Base-by-base conservation (phyloP, 2,888 invertebrate species). In the Nymphalis polychloros region DNA sequence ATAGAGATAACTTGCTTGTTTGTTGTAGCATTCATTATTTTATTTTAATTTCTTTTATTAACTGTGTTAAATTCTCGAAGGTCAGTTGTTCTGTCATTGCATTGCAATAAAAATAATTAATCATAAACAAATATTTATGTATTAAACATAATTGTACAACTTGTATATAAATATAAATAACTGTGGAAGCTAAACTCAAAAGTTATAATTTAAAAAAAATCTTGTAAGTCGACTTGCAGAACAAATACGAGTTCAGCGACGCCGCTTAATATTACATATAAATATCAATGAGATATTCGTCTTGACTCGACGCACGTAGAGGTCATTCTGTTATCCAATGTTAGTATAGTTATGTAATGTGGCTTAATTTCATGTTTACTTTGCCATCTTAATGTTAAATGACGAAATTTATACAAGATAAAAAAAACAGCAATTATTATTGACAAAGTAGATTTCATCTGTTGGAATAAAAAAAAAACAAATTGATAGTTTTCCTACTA, bases 371-470 rank as follows among this genome's bases (percentile, higher is more conserved):
- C 17, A 31, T 17, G 17, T 31, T 55, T 31, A 8, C 53, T 55
- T 55, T 55, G 53, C 31, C 27, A n/a, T 55, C 31, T 17, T 31
- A 55, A 55, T 55, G 27, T n/a, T 55, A 17, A n/a, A 55, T 31
- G 16, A 31, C 7, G 53, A 55, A 55, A 55, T 27, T 6, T 53
- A 31, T 23, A 17, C 13, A 0, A 41, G 35, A 27, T 7, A 27
- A 23, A 55, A 31, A 53, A 31, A 31, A 17, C 17, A 8, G 6
- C 6, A 17, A 5, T 4, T 23, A 23, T 1, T 20, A 2, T 8
- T 49, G 4, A 8, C 50, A 50, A 7, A 19, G 10, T 4, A 10
- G 2, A 19, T 19, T 4, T 16, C n/a, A 23, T 23, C 23, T 23
- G n/a, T 19, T n/a, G n/a, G 19, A 8, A 19, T 49, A 49, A 35